phyloP scores from a whole-genome alignment of 92 coral and sea anemone genomes.

The Anthopleura xanthogrammica region DNA sequence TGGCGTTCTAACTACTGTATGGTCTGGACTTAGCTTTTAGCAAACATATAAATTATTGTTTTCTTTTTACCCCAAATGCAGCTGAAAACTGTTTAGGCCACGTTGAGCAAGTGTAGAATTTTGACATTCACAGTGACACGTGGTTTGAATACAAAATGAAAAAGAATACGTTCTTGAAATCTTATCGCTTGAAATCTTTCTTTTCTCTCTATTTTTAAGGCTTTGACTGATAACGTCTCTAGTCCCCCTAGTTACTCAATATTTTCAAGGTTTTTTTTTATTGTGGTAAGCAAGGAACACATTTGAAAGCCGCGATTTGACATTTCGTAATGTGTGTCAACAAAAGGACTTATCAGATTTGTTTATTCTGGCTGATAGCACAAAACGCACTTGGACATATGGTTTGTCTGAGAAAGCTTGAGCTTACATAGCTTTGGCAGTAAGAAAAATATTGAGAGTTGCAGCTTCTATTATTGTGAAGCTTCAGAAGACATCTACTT shows the following conservation, averaged over 20 bases:
- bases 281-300: conserved; percentile 30
- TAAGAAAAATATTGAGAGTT: conserved; percentile 12
- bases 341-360: conserved; percentile 36
- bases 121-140: conserved; percentile 45
- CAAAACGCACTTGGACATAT: conserved; percentile 34
- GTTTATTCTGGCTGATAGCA: conserved; percentile 44
- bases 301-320: conserved; percentile 43
- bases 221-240: not conserved
- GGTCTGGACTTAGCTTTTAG: conserved; percentile 71
- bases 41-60: conserved; percentile 89
- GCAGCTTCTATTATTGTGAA: conserved; percentile 8
- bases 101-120: conserved; percentile 32
- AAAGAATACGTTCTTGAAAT: conserved; percentile 16
- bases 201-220: not conserved
- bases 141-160: conserved; percentile 31
- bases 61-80: conserved; percentile 47
- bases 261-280: conserved; percentile 5
- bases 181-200: conserved; percentile 16
- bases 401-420: conserved; percentile 16
- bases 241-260: conserved; percentile 9
- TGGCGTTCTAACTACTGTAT: conserved; percentile 42
- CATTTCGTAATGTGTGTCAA: conserved; percentile 43
- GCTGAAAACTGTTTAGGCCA: conserved; percentile 47
- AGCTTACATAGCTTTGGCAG: conserved; percentile 19
- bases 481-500: not conserved